Conservation (phyloP, 2,888 invertebrate genomes). For the Crematogaster levior region DNA sequence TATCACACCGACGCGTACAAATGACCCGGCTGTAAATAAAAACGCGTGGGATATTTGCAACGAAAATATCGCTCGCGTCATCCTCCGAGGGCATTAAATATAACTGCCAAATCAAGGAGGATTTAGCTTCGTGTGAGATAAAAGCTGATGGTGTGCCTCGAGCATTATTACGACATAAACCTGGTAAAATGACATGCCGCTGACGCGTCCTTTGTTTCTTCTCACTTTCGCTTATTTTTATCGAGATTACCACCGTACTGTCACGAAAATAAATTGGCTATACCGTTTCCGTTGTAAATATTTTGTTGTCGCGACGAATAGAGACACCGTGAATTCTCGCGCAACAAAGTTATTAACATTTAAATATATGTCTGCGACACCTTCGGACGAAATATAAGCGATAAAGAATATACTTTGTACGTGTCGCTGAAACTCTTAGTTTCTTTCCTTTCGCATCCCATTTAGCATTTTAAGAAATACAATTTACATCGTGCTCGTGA, state of each 20-base stretch:
- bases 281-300: constrained; percentile 21
- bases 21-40: background rate
- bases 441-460: constrained; percentile 29
- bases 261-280: constrained; percentile 42
- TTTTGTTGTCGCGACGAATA: constrained; percentile 10
- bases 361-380: constrained; percentile 31
- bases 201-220: constrained; percentile 12
- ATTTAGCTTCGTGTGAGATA: constrained; percentile 72
- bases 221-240: constrained; percentile 45
- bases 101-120: constrained; percentile 59
- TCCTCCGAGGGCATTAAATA: constrained; percentile 18
- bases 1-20: background rate
- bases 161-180: constrained; percentile 71
- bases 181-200: constrained; percentile 52
- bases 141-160: constrained; percentile 69
- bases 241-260: background rate
- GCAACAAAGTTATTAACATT: constrained; percentile 44
- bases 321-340: constrained; percentile 28
- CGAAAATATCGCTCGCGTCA: constrained; percentile 36
- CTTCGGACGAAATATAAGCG: constrained; percentile 17
- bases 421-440: constrained; percentile 43
- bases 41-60: background rate
- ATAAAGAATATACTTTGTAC: constrained; percentile 46
- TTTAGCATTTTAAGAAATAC: constrained; percentile 51
- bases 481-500: constrained; percentile 38